Base-by-base conservation (phyloP, 2,113 vertebrate genomes). In the Rhombomys opimus region DNA sequence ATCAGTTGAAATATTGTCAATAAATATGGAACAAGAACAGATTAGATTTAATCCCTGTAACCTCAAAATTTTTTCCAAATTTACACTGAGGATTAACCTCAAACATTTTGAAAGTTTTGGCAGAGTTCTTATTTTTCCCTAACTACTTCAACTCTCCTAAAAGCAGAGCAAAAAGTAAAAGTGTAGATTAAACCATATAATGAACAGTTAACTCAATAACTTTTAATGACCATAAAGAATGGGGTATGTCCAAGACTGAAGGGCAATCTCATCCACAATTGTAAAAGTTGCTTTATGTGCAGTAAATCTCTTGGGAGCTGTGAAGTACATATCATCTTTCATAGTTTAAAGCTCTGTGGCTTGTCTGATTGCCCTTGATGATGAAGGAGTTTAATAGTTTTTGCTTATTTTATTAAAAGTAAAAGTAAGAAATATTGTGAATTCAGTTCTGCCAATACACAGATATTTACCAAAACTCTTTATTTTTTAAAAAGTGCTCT, bases 141-240 rank as follows among this genome's bases (percentile, higher is more conserved):
- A 68, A 87, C 72, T 96, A 87, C 81, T 72, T 92, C 18, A 92
- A 35, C 32, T 95, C 41, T 96, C 59, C 61, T 94, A 87, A 96
- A 95, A 95, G 67, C 90, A 95, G 96, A 94, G 85, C 70, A 95
- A 88, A 84, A 96, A 93, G 75, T 87, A 92, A 94, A 78, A 95
- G 77, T 90, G 73, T 57, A 97, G 90, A 97, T 97, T 97, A 95
- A 96, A 95, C 92, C 57, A 46, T 96, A 94, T 96, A 97, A 97
- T 96, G 93, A 98, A 93, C 93, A 87, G 95, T 96, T 97, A 97
- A 97, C 96, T 98, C 96, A 96, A 84, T 98, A 95, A 96, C 95
- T 97, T 97, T 98, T 98, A 97, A 98, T 96, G 96, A 87, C 38
- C 77, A 68, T 97, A 95, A 96, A 97, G 96, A 96, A 96, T 0